These are phyloP conservation scores for Drosophila subquinaria DNA, from an alignment of 2,888 invertebrate species.

Conservation along the genomic window DNA sequence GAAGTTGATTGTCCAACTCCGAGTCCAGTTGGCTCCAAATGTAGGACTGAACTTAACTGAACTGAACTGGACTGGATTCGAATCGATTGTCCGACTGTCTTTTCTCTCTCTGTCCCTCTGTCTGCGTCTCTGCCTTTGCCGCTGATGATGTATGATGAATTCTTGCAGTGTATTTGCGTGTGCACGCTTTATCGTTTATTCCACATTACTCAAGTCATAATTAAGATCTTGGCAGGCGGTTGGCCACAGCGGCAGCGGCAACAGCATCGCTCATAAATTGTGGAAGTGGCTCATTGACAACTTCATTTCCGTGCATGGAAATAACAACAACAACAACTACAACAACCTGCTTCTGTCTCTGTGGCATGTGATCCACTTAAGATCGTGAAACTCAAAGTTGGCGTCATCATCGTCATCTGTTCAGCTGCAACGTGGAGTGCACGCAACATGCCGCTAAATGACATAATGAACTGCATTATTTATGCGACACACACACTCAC, in stretches of 20 bases:
- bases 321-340: slow-evolving; percentile 21
- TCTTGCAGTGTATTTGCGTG: slow-evolving; percentile 76
- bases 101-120: neutral
- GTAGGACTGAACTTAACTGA: slow-evolving; percentile 9
- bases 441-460: slow-evolving; percentile 76
- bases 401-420: slow-evolving; percentile 44
- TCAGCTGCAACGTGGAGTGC: slow-evolving; percentile 55
- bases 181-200: slow-evolving; percentile 80
- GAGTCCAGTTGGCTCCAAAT: slow-evolving; percentile 35
- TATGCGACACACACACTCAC: slow-evolving; percentile 66
- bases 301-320: slow-evolving; percentile 76
- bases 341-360: slow-evolving; percentile 39
- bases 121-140: neutral
- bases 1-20: slow-evolving; percentile 65
- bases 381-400: slow-evolving; percentile 51
- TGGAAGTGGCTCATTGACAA: slow-evolving; percentile 81
- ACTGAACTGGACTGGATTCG: neutral
- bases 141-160: slow-evolving; percentile 19
- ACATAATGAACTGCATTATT: slow-evolving; percentile 82
- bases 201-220: slow-evolving; percentile 79
- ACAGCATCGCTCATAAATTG: slow-evolving; percentile 76
- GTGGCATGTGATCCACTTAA: slow-evolving; percentile 66
- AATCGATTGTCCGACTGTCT: neutral
- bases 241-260: slow-evolving; percentile 39
- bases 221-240: slow-evolving; percentile 76